Evolutionary conservation across 2,888 invertebrate species (phyloP).

Genomic region (Agrotis exclamationis): DNA sequence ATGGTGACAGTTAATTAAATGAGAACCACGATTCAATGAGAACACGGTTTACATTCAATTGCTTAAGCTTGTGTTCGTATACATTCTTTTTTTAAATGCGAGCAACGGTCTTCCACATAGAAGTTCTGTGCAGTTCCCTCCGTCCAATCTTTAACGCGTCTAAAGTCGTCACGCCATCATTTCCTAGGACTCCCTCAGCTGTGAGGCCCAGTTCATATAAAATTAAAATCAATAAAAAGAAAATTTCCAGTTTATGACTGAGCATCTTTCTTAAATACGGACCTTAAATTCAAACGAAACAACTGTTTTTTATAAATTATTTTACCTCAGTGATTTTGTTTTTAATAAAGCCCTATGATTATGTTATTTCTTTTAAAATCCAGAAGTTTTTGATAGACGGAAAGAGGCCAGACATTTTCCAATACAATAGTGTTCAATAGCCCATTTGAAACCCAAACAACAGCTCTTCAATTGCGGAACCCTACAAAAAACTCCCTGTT

Average conservation of each 20-base stretch:
- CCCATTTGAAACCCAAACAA: slow-evolving; percentile 2
- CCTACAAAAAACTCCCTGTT: not conserved
- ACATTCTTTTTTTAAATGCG: no score
- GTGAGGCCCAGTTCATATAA: no score
- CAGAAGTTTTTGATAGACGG: slow-evolving; percentile 16
- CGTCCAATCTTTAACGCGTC: no score
- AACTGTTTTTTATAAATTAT: slow-evolving; percentile 13
- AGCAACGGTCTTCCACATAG: no score
- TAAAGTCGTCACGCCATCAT: no score
- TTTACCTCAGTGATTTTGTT: slow-evolving; percentile 1
- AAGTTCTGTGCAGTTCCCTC: no score
- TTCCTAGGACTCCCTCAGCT: no score
- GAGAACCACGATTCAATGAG: not conserved
- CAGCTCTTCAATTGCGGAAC: not conserved
- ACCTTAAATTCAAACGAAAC: not conserved
- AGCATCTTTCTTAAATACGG: not conserved
- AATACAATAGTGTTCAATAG: slow-evolving; percentile 12
- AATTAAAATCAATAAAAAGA: no score
- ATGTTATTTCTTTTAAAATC: slow-evolving; percentile 16
- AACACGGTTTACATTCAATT: not conserved
- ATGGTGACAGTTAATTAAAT: not conserved
- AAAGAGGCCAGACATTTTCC: slow-evolving; percentile 1
- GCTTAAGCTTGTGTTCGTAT: not conserved
- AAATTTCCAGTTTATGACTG: not conserved
- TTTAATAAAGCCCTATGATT: not conserved